Conservation (phyloP, 1,140 invertebrate genomes). For the Sinella curviseta region DNA sequence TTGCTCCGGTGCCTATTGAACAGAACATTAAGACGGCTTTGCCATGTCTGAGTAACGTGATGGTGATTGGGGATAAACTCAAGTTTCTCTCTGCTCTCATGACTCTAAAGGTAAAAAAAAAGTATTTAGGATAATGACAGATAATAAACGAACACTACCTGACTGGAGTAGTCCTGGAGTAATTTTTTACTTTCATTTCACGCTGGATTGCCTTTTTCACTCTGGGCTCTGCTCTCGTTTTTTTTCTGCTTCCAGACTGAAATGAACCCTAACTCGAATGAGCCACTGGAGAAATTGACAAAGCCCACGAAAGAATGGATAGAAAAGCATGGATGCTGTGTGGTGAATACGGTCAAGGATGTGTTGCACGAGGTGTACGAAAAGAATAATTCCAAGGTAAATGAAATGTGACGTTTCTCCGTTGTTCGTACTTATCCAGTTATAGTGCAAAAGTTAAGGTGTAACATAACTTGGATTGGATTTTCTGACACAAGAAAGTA, state of each 20-base stretch:
- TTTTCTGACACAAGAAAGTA: background rate
- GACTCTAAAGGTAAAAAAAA: conserved; percentile 71
- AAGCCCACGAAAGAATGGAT: conserved; percentile 69
- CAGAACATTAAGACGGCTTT: conserved; percentile 73
- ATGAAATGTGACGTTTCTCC: too few species aligned
- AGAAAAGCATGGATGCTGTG: conserved; percentile 65
- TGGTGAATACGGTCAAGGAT: conserved; percentile 69
- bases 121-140: conserved; percentile 8
- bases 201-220: too few species aligned
- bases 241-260: conserved; percentile 61
- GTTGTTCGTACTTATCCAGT: too few species aligned
- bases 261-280: conserved; percentile 67
- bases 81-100: conserved; percentile 83
- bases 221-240: background rate
- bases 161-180: too few species aligned
- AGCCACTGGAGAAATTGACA: conserved; percentile 70
- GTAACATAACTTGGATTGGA: background rate
- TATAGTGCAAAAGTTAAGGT: background rate
- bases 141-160: too few species aligned
- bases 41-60: conserved; percentile 74
- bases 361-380: conserved; percentile 61
- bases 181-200: too few species aligned
- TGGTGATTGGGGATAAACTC: conserved; percentile 81
- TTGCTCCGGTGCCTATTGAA: conserved; percentile 82
- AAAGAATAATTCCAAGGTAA: conserved; percentile 55